These are phyloP conservation scores for Girardinus metallicus DNA, from an alignment of 2,797 vertebrate genomes.

Conservation along the genomic window DNA sequence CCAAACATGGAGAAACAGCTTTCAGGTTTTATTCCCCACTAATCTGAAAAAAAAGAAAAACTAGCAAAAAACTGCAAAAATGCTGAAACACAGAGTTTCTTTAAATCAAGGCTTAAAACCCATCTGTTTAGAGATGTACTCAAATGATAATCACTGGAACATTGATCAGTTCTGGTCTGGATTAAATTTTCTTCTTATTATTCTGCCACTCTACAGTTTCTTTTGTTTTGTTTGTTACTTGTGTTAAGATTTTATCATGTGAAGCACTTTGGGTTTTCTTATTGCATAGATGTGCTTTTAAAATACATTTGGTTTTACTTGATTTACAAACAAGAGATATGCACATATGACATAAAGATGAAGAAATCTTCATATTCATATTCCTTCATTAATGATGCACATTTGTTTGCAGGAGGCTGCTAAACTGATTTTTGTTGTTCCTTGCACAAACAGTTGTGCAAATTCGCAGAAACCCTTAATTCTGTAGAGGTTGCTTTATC, in stretches of 20 bases:
- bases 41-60: not conserved
- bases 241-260: not conserved
- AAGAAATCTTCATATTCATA: not conserved
- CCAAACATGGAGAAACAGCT: not conserved
- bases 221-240: not conserved
- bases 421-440: not conserved
- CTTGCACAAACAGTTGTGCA: not conserved
- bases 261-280: not conserved
- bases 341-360: too few species aligned
- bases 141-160: too few species aligned
- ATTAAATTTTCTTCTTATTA: not conserved
- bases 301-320: not conserved
- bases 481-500: slow-evolving; percentile 42
- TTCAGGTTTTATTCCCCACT: not conserved
- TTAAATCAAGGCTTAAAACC: not conserved
- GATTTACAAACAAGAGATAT: not conserved
- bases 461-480: slow-evolving; percentile 21
- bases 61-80: not conserved
- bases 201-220: not conserved
- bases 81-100: not conserved
- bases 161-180: not conserved
- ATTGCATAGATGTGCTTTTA: too few species aligned
- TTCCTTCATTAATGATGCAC: not conserved
- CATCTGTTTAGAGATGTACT: too few species aligned
- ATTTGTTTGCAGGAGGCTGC: not conserved